These are phyloP conservation scores for Mastacembelus armatus DNA, from an alignment of 2,797 vertebrate genomes.

Conservation along the genomic window DNA sequence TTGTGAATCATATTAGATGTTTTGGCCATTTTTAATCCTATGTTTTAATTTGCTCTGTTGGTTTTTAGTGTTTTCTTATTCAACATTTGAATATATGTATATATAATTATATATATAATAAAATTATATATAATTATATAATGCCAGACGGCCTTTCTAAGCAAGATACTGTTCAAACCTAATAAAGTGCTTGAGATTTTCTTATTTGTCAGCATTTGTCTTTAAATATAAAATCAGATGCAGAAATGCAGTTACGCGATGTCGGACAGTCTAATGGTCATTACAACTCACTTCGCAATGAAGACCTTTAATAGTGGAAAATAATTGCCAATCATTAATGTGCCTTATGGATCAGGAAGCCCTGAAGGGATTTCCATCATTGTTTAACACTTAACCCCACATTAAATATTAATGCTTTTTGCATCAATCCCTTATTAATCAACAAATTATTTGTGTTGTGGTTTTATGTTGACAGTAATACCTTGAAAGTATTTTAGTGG, in stretches of 20 bases:
- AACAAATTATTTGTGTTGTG: neutral
- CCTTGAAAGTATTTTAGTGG: neutral
- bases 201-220: conserved; percentile 42
- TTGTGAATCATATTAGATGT: conserved; percentile 79
- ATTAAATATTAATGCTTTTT: conserved; percentile 44
- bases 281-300: conserved; percentile 35
- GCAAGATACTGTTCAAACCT: conserved; percentile 85
- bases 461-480: neutral
- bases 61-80: conserved; percentile 85
- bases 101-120: conserved; percentile 87
- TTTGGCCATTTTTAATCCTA: conserved; percentile 74
- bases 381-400: conserved; percentile 39
- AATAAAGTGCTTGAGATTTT: conserved; percentile 90
- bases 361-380: conserved; percentile 40
- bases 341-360: conserved; percentile 29
- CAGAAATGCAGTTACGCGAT: neutral
- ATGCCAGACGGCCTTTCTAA: conserved; percentile 86
- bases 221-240: neutral
- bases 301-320: conserved; percentile 37
- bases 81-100: conserved; percentile 86
- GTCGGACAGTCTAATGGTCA: conserved; percentile 17
- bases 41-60: conserved; percentile 81
- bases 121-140: conserved; percentile 89
- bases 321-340: conserved; percentile 31
- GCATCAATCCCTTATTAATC: conserved; percentile 8